These are phyloP conservation scores for Euspilapteryx auroguttella DNA, from an alignment of 2,888 invertebrate species.

Conservation along the genomic window DNA sequence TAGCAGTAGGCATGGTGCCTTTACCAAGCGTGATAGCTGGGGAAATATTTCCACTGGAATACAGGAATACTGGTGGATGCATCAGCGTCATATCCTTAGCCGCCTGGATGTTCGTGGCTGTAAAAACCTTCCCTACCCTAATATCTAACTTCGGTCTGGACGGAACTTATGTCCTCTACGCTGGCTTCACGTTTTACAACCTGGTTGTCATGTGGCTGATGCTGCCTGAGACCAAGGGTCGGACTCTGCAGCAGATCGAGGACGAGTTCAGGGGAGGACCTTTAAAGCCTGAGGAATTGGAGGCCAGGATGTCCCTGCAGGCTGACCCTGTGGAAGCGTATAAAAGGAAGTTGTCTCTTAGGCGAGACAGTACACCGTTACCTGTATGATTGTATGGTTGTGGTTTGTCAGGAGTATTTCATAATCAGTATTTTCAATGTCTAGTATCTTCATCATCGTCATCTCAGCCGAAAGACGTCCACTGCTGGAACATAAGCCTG, in stretches of 20 bases:
- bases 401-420: too few species aligned
- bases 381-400: too few species aligned
- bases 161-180: slow-evolving; percentile 61
- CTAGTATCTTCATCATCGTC: too few species aligned
- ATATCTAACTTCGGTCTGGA: slow-evolving; percentile 45
- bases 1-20: slow-evolving; percentile 62
- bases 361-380: too few species aligned
- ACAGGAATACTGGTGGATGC: slow-evolving; percentile 64
- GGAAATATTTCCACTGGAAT: slow-evolving; percentile 65
- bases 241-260: slow-evolving; percentile 66
- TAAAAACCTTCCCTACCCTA: slow-evolving; percentile 63
- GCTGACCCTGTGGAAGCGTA: slow-evolving; percentile 20
- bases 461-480: too few species aligned
- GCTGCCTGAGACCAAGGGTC: slow-evolving; percentile 68
- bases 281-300: not conserved
- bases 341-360: too few species aligned
- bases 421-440: too few species aligned
- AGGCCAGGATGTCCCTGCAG: slow-evolving; percentile 14
- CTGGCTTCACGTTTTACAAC: slow-evolving; percentile 44
- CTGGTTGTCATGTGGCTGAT: slow-evolving; percentile 54
- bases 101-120: slow-evolving; percentile 58
- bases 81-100: slow-evolving; percentile 60
- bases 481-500: too few species aligned
- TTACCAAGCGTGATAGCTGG: slow-evolving; percentile 71
- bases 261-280: slow-evolving; percentile 42